Conservation (phyloP, 2,888 invertebrate species). For the Leptodirus hochenwartii region DNA sequence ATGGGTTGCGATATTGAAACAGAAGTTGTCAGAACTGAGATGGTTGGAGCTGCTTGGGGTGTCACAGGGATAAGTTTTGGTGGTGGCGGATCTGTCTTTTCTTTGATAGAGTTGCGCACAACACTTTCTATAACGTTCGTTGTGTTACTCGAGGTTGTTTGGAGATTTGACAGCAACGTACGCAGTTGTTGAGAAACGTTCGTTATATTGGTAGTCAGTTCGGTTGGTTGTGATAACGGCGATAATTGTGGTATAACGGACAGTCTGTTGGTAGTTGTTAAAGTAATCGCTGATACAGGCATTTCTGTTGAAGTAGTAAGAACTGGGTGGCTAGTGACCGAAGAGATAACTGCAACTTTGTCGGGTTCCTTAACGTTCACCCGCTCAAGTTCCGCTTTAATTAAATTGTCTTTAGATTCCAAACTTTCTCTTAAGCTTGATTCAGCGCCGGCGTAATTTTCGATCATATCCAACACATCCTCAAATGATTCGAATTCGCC, state of each 20-base stretch:
- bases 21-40: constrained; percentile 1
- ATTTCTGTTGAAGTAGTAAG: constrained; percentile 13
- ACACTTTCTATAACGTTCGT: constrained; percentile 32
- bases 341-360: constrained; percentile 8
- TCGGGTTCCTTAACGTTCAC: constrained; percentile 13
- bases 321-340: constrained; percentile 12
- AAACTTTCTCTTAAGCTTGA: no score
- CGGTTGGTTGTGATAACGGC: constrained; percentile 51
- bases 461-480: constrained; percentile 50
- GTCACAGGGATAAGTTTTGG: constrained; percentile 10
- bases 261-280: constrained; percentile 22
- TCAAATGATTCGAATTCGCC: constrained; percentile 46
- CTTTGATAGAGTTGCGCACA: constrained; percentile 22
- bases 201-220: constrained; percentile 51
- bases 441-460: no score
- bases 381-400: constrained; percentile 14
- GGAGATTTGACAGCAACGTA: constrained; percentile 46
- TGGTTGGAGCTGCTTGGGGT: constrained; percentile 12
- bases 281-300: constrained; percentile 17
- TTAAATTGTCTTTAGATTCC: constrained; percentile 18
- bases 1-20: no score
- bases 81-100: constrained; percentile 13
- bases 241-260: constrained; percentile 47
- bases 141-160: constrained; percentile 33
- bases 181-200: constrained; percentile 51